Base-by-base conservation (phyloP, 2,888 invertebrate genomes). In the Cotesia congregata region DNA sequence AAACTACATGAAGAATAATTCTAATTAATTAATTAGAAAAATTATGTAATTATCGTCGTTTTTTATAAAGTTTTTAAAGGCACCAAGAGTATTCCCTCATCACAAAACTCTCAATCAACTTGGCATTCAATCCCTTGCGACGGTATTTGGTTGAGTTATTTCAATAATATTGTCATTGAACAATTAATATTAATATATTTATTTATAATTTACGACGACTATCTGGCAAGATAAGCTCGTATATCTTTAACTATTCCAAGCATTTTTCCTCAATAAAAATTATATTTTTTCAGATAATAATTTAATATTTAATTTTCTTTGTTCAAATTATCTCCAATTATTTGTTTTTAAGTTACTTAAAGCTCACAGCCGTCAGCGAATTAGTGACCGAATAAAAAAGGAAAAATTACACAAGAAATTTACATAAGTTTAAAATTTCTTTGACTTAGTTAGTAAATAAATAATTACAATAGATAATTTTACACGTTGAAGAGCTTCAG, bases 201-300 rank as follows among this genome's bases (percentile, higher is more conserved):
- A 50, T 50, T 50, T 50, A 50, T 50, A 9, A 50, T 50, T 50
- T 50, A 50, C 50, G 50, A 50, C 50, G 50, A 50, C 12, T 50
- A 50, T 50, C 50, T 50, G 50, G 50, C 50, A 50, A 50, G 50
- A 50, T 50, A 50, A 50, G 50, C 50, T 50, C 50, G 50, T 50
- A 50, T 41, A 50, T 50, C 1, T 50, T 50, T 50, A 50, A 12
- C 50, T 30, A 30, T 30, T 30, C 12, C 50, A 50, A 12, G 50
- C 50, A 50, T 50, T 50, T 50, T 50, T 50, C 12, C 50, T 50
- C 12, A 1, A 12, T 12, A 50, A 12, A 12, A 12, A 50, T 50
- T 50, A 12, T 1, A 50, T 12, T 12, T 50, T 50, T 50, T 50
- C 12, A 4, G 7, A 50, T 12, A 50, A 50, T 50, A 50, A 50